Percentiles rank a stretch among this genome's conserved stretches.
Conservation (phyloP, 2,113 vertebrate genomes). For the Myrmecobius fasciatus region DNA sequence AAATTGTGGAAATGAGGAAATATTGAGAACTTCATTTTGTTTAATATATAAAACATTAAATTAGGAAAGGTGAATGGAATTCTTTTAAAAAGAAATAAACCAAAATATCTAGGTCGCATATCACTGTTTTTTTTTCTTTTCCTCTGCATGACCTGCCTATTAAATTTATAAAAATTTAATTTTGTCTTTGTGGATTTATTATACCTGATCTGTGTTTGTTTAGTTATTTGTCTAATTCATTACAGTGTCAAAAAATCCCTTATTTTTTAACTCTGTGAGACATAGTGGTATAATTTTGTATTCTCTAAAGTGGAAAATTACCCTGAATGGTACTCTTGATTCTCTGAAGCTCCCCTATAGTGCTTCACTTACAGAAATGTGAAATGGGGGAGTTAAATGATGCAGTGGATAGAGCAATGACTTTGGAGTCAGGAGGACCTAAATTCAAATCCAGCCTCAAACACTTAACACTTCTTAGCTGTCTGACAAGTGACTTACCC, state of each 20-base stretch:
- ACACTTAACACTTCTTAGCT: too few relatives aligned
- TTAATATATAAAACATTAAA: conserved; percentile 22
- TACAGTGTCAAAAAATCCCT: neutral
- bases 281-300: neutral
- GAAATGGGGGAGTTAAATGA: neutral
- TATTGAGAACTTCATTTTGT: conserved; percentile 52
- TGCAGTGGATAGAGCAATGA: too few relatives aligned
- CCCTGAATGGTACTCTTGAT: conserved; percentile 1
- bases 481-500: too few relatives aligned
- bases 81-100: conserved; percentile 27
- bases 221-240: neutral
- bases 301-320: neutral
- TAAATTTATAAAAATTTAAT: conserved; percentile 45
- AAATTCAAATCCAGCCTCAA: too few relatives aligned
- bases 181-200: neutral
- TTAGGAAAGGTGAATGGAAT: neutral
- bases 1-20: conserved; percentile 34
- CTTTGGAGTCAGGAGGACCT: too few relatives aligned
- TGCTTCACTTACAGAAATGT: neutral
- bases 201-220: neutral
- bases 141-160: neutral
- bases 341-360: conserved; percentile 30
- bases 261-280: neutral
- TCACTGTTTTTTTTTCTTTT: neutral
- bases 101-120: neutral